Evolutionary conservation across 2,113 vertebrate genomes (phyloP), one percentile per base, ranked within the genome.

Genomic region (Cisticola juncidis): DNA sequence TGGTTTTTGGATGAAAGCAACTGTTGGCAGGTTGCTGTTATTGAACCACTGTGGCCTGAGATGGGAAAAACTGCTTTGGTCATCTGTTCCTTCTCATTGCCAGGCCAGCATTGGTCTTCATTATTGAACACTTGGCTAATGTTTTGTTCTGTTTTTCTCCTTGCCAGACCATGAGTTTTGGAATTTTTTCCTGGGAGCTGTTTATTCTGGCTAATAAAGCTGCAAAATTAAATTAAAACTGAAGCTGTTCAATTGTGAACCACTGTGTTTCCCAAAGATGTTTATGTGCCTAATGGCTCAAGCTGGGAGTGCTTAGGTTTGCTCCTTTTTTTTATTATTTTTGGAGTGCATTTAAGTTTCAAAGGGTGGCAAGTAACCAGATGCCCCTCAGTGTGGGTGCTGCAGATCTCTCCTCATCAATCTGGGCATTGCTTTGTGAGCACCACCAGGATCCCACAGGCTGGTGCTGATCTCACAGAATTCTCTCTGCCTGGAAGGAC

Each of bases 151-250:
- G 66, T 50, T 82, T 96, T 91, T 44, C 31, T 56, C 61, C 58
- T 57, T 91, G 70, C 38, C 89, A 95, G 70, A 36, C 11, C 33
- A 40, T 3, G 14, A 74, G 15, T 68, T 91, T 53, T 87, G 78
- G 73, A 87, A 11, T 26, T 10, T 66, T 90, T 92, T 91, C 57
- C 66, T 82, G 53, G 54, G 50, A 85, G 21, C 50, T 61, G 58
- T 69, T 80, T 87, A 70, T 72, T 85, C 62, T 54, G 33, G 45
- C 33, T 85, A 95, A 91, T 73, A 95, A 95, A 92, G 21, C 24
- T 82, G 35, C 60, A 89, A 94, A 90, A 91, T 92, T 76, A 76
- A 85, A 87, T 94, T 92, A 70, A 87, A 96, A 47, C 13, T 31
- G 50, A 91, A 84, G 20, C 20, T 70, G 14, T 54, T 90, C 25